Conservation (phyloP, 2,113 vertebrate genomes). For the Sebastes fasciatus region DNA sequence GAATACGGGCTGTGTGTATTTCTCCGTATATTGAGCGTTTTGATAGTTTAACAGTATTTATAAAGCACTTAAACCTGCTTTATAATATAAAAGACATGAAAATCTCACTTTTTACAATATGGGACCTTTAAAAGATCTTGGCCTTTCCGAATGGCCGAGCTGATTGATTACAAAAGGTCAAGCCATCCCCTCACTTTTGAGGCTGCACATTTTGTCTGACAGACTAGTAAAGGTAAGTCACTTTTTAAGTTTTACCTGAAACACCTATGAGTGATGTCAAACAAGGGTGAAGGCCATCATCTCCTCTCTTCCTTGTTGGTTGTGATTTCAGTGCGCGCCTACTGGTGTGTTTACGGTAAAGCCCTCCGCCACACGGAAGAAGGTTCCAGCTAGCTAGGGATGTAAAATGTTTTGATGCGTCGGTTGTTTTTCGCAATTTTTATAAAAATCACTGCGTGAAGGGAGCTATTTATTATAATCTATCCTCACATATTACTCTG, state of each 20-base stretch:
- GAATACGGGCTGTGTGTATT: too few relatives aligned
- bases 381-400: constrained; percentile 53
- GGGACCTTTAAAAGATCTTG: too few relatives aligned
- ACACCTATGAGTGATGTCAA: accelerated
- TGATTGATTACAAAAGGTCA: neutral
- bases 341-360: constrained; percentile 60
- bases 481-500: neutral
- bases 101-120: too few relatives aligned
- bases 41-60: too few relatives aligned
- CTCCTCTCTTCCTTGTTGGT: neutral
- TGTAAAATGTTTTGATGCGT: constrained; percentile 47
- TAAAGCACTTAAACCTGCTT: too few relatives aligned
- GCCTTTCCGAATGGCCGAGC: too few relatives aligned
- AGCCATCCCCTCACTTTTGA: neutral
- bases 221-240: neutral
- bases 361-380: constrained; percentile 70
- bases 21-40: too few relatives aligned
- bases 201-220: neutral
- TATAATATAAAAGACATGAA: too few relatives aligned
- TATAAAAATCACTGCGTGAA: neutral
- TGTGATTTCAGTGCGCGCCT: constrained; percentile 11
- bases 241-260: neutral
- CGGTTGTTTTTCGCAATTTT: constrained; percentile 22
- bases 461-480: neutral
- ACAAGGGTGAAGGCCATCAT: neutral